Evolutionary conservation across 2,888 invertebrate genomes (phyloP).

Genomic region (Mamestra brassicae): DNA sequence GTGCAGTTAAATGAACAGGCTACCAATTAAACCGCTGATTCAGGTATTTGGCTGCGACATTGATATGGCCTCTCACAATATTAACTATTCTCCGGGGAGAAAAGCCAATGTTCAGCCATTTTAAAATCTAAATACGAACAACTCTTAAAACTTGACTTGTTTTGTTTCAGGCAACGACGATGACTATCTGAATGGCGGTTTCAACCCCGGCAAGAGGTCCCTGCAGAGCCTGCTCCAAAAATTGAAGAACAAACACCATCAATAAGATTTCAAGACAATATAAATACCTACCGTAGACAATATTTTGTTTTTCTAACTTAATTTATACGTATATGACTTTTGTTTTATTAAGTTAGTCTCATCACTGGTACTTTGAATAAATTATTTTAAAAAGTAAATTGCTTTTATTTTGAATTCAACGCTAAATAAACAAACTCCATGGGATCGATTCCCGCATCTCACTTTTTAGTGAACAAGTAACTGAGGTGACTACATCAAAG

Average conservation of each 20-base stretch:
- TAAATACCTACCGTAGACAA: background rate
- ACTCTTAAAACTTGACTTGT: background rate
- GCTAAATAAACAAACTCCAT: background rate
- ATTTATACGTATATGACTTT: background rate
- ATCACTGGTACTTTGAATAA: constrained; percentile 42
- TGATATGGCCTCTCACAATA: background rate
- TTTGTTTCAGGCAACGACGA: constrained; percentile 78
- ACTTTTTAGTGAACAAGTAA: too few species aligned
- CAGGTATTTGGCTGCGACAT: too few species aligned
- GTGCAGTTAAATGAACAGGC: too few species aligned
- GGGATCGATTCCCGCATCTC: too few species aligned
- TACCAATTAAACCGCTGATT: too few species aligned
- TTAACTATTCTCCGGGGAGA: background rate
- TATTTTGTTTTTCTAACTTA: constrained; percentile 1
- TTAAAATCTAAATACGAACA: background rate
- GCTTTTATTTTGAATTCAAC: background rate
- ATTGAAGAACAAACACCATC: constrained; percentile 65
- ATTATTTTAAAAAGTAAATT: background rate
- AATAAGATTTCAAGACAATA: background rate
- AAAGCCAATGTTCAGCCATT: too few species aligned
- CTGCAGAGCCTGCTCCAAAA: constrained; percentile 68
- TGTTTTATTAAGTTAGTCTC: constrained; percentile 44
- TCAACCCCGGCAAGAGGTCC: constrained; percentile 85
- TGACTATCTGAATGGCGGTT: constrained; percentile 79
- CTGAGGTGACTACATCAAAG: too few species aligned